Evolutionary conservation across 2,888 invertebrate species (phyloP), one percentile per base, ranked within the genome.

Genomic region (Drosophila flavopinicola): DNA sequence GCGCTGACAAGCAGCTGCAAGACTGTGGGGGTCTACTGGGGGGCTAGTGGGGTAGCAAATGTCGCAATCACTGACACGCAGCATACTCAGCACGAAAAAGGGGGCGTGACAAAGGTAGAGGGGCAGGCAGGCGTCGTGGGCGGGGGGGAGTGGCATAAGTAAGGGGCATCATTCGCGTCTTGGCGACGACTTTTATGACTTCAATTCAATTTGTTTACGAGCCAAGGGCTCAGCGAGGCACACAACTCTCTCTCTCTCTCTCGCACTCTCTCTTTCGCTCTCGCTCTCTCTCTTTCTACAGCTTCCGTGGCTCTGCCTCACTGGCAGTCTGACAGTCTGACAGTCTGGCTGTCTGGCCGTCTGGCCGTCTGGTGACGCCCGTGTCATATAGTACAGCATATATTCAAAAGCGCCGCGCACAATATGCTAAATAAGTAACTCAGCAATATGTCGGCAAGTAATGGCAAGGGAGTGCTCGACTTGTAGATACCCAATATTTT

Each of bases 201-300:
- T 85, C 83, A 85, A 85, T 85, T 85, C 83, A 84, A 84, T 84
- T 84, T 84, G 83, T 84, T 84, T 85, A 84, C 83, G 83, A 84
- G 83, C 71, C 78, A 79, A 69, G 78, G 68, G 57, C 51, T 61
- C 48, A 35, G 67, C 51, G 32, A 59, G 30, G 30, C 38, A 20
- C 6, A 25, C 30, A 35, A 10, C 23, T 38, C 24, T 44, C 24
- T 3, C n/a, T 23, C 23, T 30, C 38, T 11, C 7, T 11, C 20
- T 20, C 20, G 2, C 20, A 3, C 20, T 20, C 20, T 20, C 20
- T 7, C 49, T 13, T 20, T 27, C 2, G 4, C 20, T n/a, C n/a
- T n/a, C n/a, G n/a, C n/a, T n/a, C 20, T 20, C 20, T 20, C 20
- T 20, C 20, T 20, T 4, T 7, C 49, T 13, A 20, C 38, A 20